Evolutionary conservation across 2,888 invertebrate genomes (phyloP).

Genomic region (Plagiodera versicolora): DNA sequence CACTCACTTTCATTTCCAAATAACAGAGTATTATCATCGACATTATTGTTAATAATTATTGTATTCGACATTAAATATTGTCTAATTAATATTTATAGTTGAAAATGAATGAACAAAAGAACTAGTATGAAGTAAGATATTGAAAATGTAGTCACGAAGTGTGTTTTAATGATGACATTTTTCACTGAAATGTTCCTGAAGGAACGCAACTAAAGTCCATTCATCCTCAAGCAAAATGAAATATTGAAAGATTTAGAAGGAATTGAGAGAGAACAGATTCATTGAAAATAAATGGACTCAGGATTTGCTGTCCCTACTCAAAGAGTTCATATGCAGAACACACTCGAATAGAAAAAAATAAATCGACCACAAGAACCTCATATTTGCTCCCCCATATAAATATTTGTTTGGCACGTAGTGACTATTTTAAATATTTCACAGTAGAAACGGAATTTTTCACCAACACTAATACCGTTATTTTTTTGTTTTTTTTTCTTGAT

Average conservation of each 20-base stretch:
- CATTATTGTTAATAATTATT: conserved; percentile 42
- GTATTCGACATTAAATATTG: conserved; percentile 43
- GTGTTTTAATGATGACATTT: too few relatives aligned
- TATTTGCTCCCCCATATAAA: conserved; percentile 6
- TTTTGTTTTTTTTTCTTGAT: neutral
- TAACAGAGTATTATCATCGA: conserved; percentile 15
- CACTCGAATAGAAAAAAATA: conserved; percentile 8
- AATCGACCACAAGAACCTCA: conserved; percentile 2
- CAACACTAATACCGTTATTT: neutral
- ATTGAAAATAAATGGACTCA: too few relatives aligned
- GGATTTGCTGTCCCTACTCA: too few relatives aligned
- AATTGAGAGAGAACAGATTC: too few relatives aligned
- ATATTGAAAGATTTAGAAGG: too few relatives aligned
- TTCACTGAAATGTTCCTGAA: too few relatives aligned
- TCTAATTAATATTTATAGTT: conserved; percentile 33
- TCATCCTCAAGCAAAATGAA: too few relatives aligned
- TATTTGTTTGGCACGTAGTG: conserved; percentile 34
- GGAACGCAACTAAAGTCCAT: too few relatives aligned
- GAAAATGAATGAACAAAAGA: conserved; percentile 16
- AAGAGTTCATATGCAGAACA: neutral
- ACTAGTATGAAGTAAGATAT: neutral
- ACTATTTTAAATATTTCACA: conserved; percentile 18
- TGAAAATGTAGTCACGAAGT: neutral
- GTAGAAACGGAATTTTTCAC: neutral
- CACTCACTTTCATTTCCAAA: conserved; percentile 12